These are phyloP conservation scores for Graphium colonna DNA, from an alignment of 2,888 invertebrate species.

Conservation along the genomic window DNA sequence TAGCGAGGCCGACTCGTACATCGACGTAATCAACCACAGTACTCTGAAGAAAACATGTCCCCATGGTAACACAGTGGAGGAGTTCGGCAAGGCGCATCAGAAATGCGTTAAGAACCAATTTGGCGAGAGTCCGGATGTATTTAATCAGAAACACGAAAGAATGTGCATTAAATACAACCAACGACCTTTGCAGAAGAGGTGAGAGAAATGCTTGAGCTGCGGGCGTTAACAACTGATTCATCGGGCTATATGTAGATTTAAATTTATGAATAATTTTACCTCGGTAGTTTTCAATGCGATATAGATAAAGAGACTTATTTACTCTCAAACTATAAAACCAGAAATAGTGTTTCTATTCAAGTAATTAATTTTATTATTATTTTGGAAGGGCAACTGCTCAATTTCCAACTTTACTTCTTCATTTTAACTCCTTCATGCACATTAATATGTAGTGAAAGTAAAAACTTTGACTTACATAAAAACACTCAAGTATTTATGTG, in stretches of 20 bases:
- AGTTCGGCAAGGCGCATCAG: conserved; percentile 75
- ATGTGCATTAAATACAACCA: conserved; percentile 77
- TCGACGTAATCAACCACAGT: conserved; percentile 66
- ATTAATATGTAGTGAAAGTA: no score
- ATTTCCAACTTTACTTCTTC: no score
- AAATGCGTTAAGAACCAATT: conserved; percentile 71
- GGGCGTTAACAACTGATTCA: not conserved
- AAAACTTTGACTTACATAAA: no score
- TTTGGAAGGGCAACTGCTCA: no score
- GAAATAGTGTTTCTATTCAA: no score
- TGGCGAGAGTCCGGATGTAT: conserved; percentile 47
- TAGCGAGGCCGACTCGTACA: conserved; percentile 71
- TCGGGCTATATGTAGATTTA: not conserved
- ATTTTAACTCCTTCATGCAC: no score
- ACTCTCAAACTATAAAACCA: no score
- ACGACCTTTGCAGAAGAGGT: conserved; percentile 71
- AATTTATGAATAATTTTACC: not conserved
- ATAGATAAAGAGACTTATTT: not conserved
- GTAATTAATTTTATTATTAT: no score
- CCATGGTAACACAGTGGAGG: conserved; percentile 70
- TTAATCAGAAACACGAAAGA: conserved; percentile 69
- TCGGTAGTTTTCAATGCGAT: not conserved
- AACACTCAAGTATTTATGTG: no score
- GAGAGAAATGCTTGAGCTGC: conserved; percentile 26
- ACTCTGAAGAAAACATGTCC: conserved; percentile 63